Evolutionary conservation across 2,113 vertebrate species (phyloP), one percentile per base, ranked within the genome.

Genomic region (Cyprinodon brontotheroides): DNA sequence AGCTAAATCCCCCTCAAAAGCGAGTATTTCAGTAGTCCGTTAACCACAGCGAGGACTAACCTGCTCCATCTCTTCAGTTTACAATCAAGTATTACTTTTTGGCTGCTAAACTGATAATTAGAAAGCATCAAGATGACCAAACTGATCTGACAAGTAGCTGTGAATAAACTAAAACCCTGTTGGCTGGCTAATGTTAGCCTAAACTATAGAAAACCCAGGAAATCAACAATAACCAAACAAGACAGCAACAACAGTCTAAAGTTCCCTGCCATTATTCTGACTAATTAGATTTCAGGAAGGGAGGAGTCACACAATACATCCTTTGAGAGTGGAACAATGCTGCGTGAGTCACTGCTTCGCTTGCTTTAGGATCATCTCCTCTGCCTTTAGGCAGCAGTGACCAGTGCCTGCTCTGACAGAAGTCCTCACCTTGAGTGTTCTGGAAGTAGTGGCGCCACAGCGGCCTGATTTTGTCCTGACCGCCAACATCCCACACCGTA

Each of bases 381-480:
- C 64, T 75, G 70, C 75, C 79, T 87, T 66, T 59, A 13, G 85
- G 87, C 76, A n/a, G 81, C 6, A 14, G 20, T 20, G 65, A 7
- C 72, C 67, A 69, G 41, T 9, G 29, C 69, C 29, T 29, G 29
- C 29, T 29, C 29, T 29, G 1, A 29, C 29, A 29, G 15, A 50
- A 43, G 43, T 59, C 3, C 92, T 93, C 84, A 99, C 98, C 97
- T 96, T 99, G 98, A 90, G 98, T 98, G 91, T 99, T 99, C 92
- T 99, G 98, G 93, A 98, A 99, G 91, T 99, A 99, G 89, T 99
- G 98, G 89, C 98, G 95, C 98, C 98, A 99, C 86, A 99, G 95
- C 64, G 98, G 97, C 68, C 98, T 95, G 93, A 99, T 99, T 93
- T 99, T 99, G 92, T 99, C 98, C 93, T 99, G 98, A 91, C 98